These are phyloP conservation scores for Cryptus viduatorius DNA, from an alignment of 2,888 invertebrate species.

Conservation along the genomic window DNA sequence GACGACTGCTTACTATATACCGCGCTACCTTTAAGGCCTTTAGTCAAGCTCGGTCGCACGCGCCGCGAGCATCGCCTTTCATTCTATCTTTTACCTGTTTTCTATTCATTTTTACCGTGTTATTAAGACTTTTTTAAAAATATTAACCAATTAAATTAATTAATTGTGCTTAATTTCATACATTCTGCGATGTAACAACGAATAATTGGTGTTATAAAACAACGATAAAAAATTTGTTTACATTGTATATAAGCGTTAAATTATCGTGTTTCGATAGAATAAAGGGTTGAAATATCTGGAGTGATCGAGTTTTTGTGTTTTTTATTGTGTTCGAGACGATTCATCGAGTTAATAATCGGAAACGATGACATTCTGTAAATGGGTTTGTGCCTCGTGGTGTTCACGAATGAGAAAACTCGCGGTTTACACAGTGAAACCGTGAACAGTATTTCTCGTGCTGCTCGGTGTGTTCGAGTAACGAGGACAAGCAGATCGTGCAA, in stretches of 20 bases:
- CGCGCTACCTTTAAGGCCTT: conserved; percentile 78
- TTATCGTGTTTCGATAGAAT: background rate
- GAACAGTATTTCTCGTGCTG: conserved; percentile 23
- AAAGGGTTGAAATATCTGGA: background rate
- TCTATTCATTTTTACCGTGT: conserved; percentile 26
- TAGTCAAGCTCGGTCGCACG: conserved; percentile 80
- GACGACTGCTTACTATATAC: conserved; percentile 66
- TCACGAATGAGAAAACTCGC: conserved; percentile 49
- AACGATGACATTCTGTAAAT: conserved; percentile 52
- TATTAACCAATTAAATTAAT: background rate
- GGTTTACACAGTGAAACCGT: conserved; percentile 29
- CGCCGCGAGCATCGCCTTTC: conserved; percentile 75
- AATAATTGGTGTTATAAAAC: background rate
- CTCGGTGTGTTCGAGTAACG: conserved; percentile 8
- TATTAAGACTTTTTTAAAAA: conserved; percentile 25
- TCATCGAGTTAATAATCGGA: conserved; percentile 8
- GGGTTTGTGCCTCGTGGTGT: conserved; percentile 46
- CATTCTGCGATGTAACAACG: background rate
- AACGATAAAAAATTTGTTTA: background rate
- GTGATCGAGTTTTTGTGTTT: background rate
- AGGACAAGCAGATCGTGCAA: conserved; percentile 39
- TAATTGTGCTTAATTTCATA: background rate
- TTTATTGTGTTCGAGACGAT: background rate
- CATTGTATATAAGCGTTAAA: background rate
- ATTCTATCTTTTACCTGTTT: conserved; percentile 57